Evolutionary conservation across 2,888 invertebrate species (phyloP), one percentile per base, ranked within the genome.

Genomic region (Acheta domesticus): DNA sequence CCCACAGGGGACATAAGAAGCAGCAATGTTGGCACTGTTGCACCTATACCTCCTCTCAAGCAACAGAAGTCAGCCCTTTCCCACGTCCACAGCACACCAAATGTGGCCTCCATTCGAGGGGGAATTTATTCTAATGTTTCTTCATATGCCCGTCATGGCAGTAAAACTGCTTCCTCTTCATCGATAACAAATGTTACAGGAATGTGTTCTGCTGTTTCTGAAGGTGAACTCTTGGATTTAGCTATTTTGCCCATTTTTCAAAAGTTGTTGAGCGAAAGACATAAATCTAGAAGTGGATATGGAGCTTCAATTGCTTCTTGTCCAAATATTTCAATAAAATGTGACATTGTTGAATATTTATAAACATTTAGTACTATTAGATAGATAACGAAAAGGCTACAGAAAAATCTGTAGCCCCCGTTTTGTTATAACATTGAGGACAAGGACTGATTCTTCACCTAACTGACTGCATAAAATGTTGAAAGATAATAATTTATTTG

Each of bases 291-390:
- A 83, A 90, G 91, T 83, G 91, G 91, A 83, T 92, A 92, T 85
- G 90, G 93, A 62, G 91, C 91, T 49, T 93, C 92, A 83, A 95
- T 96, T 80, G 92, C 95, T 83, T 96, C 96, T 85, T 96, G 96
- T 87, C 96, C 96, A 49, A 96, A 96, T 89, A 96, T 96, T 88
- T 96, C 96, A 82, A 96, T 97, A 84, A 96, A 96, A 88, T 96
- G 96, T 90, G 96, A 96, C 89, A 96, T 97, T 85, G 96, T 96
- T 84, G 96, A 96, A 86, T 96, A 97, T 88, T 92, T 96, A 87
- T 96, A 93, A 79, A 76, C 62, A 19, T 62, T 62, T 62, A 62
- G 62, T 62, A 62, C n/a, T 62, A 62, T 62, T 62, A 62, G 14
- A 14, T 62, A 62, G 62, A n/a, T 14, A 19, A 62, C 14, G 14